These are phyloP conservation scores for Epizoanthus rinbou DNA, from an alignment of 92 coral and sea anemone species.

Conservation along the genomic window DNA sequence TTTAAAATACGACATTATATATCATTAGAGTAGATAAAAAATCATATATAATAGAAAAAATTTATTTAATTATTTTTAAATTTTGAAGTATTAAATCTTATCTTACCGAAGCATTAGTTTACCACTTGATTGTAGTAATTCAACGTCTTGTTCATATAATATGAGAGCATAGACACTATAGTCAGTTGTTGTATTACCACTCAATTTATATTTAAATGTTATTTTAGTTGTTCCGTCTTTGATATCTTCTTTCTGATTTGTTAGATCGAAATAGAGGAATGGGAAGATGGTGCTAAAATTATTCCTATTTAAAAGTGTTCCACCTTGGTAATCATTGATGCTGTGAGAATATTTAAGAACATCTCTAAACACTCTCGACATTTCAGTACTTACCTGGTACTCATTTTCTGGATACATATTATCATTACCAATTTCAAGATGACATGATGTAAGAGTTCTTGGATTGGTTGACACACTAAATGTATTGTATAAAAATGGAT, in stretches of 20 bases:
- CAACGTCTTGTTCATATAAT: conserved; percentile 9
- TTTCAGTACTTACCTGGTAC: neutral
- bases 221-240: neutral
- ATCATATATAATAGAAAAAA: no score
- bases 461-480: neutral
- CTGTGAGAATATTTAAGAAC: neutral
- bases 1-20: no score
- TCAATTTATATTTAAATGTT: neutral
- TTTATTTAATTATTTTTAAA: no score
- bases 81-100: no score
- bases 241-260: neutral
- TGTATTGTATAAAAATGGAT: neutral
- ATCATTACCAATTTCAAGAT: conserved; percentile 1
- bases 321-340: neutral
- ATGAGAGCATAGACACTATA: neutral
- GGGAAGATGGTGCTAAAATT: neutral
- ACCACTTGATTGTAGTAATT: neutral
- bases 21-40: no score
- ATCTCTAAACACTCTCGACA: neutral
- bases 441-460: neutral
- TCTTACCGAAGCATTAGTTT: conserved; percentile 11
- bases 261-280: neutral
- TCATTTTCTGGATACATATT: neutral
- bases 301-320: neutral
- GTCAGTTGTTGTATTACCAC: neutral